Evolutionary conservation across 2,797 vertebrate species (phyloP).

Genomic region (Phrynocephalus forsythii): DNA sequence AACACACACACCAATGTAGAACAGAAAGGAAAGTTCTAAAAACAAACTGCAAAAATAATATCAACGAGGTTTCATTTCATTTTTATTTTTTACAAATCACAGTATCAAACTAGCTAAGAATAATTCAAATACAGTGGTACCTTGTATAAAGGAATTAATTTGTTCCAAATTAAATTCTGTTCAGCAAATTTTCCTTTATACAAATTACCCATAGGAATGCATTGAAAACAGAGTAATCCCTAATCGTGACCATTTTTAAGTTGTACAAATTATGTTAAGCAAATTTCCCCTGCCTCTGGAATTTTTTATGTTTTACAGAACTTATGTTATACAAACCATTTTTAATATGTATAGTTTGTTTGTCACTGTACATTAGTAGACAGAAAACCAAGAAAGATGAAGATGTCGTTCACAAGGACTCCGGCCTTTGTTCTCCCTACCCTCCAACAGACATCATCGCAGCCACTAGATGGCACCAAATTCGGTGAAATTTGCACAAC

Average conservation of each 20-base stretch:
- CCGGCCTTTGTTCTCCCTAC: slow-evolving; percentile 23
- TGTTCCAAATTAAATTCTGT: too few relatives aligned
- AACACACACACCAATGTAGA: not conserved
- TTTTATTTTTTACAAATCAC: not conserved
- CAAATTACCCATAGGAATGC: too few relatives aligned
- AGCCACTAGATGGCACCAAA: slow-evolving; percentile 31
- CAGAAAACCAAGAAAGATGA: not conserved
- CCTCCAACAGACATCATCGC: not conserved
- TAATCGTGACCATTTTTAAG: too few relatives aligned
- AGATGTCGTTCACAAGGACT: not conserved
- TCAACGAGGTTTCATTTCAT: too few relatives aligned
- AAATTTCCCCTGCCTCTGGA: too few relatives aligned
- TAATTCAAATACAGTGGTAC: not conserved
- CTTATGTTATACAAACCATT: too few relatives aligned
- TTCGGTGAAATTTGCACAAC: not conserved
- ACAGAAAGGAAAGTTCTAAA: not conserved
- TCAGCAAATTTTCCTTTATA: too few relatives aligned
- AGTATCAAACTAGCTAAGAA: not conserved
- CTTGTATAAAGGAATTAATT: too few relatives aligned
- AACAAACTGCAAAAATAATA: not conserved
- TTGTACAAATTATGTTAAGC: too few relatives aligned
- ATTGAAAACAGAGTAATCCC: too few relatives aligned
- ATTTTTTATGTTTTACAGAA: too few relatives aligned
- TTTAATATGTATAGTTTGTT: too few relatives aligned
- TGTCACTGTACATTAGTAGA: not conserved